These are phyloP conservation scores for Ochropleura leucogaster DNA, from an alignment of 2,888 invertebrate genomes.

Conservation along the genomic window DNA sequence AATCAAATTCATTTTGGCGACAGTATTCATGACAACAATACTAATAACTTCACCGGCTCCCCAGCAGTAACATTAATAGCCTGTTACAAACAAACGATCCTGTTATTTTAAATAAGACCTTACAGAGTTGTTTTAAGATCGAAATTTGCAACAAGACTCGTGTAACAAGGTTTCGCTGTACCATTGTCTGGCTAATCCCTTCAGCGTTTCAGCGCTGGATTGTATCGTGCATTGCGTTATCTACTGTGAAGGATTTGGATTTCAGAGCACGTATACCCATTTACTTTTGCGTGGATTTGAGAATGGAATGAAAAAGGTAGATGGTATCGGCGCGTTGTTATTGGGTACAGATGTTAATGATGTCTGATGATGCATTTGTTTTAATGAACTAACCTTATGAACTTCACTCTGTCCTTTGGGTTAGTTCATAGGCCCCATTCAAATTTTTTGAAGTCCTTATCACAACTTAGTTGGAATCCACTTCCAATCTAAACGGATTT, in stretches of 20 bases:
- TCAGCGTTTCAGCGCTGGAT: constrained; percentile 52
- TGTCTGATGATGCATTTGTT: not conserved
- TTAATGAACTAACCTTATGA: constrained; percentile 11
- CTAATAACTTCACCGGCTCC: constrained; percentile 55
- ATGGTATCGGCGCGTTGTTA: constrained; percentile 26
- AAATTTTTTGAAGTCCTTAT: not conserved
- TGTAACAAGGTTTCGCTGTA: constrained; percentile 57
- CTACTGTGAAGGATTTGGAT: constrained; percentile 39
- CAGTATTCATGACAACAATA: constrained; percentile 48
- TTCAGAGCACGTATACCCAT: constrained; percentile 45
- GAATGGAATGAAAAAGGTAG: constrained; percentile 34
- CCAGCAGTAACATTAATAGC: constrained; percentile 54
- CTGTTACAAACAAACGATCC: constrained; percentile 53
- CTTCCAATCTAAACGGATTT: not conserved
- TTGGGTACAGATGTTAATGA: constrained; percentile 12
- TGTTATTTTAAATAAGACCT: constrained; percentile 16
- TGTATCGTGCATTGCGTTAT: constrained; percentile 57
- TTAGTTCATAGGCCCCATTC: not conserved
- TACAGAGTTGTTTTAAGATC: constrained; percentile 21
- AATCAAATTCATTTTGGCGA: constrained; percentile 51
- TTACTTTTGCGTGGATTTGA: constrained; percentile 44
- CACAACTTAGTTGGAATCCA: not conserved
- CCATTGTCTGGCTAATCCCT: constrained; percentile 64
- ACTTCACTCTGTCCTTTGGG: not conserved
- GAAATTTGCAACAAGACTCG: constrained; percentile 20